Evolutionary conservation across 2,888 invertebrate species (phyloP).

Genomic region (Drosophila phalerata): DNA sequence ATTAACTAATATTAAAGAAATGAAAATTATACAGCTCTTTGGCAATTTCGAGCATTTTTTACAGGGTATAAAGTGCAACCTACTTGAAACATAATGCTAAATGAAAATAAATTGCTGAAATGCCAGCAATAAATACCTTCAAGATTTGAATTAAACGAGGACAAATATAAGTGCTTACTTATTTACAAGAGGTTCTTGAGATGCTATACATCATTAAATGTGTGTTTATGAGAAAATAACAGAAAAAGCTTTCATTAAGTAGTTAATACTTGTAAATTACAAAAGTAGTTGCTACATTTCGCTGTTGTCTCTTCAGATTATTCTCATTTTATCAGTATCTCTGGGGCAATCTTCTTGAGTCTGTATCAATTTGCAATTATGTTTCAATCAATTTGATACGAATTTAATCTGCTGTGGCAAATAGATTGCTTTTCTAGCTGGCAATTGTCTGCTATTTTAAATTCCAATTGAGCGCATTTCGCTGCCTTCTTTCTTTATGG

Average conservation of each 20-base stretch:
- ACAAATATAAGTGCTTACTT: conserved; percentile 9
- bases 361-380: conserved; percentile 62
- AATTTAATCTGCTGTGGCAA: conserved; percentile 40
- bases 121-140: conserved; percentile 3
- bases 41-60: not conserved
- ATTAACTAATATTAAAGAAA: not conserved
- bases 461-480: conserved; percentile 53
- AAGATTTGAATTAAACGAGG: conserved; percentile 4
- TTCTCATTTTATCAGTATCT: conserved; percentile 17
- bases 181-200: conserved; percentile 6
- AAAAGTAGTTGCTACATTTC: not conserved
- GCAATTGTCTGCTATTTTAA: conserved; percentile 44
- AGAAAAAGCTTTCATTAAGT: not conserved
- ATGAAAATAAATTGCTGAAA: conserved; percentile 18
- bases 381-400: conserved; percentile 59
- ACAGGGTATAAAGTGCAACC: conserved; percentile 2
- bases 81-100: conserved; percentile 19
- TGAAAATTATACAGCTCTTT: not conserved
- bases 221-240: not conserved
- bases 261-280: not conserved
- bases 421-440: conserved; percentile 51
- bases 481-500: conserved; percentile 54
- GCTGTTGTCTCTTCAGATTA: not conserved
- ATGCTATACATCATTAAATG: not conserved
- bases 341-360: conserved; percentile 28